Evolutionary conservation across 2,797 vertebrate genomes (phyloP), one percentile per base, ranked within the genome.

Genomic region (Selene dorsalis): DNA sequence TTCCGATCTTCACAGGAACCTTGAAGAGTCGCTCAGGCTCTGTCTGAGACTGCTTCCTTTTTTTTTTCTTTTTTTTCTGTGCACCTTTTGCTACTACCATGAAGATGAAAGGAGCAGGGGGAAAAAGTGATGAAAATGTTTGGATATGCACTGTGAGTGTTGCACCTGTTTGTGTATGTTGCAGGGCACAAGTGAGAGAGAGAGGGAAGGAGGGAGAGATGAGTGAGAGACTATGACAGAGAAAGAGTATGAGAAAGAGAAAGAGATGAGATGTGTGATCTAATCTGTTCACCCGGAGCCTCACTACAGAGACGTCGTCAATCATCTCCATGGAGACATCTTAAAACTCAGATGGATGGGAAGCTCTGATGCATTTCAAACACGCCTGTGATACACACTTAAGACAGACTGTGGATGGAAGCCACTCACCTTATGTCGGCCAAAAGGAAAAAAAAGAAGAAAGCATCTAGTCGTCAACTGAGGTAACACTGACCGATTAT

Each of bases 201-300:
- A 6, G 58, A 43, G 71, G 43, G 32, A n/a, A 52, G 59, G 20
- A 30, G 47, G 14, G 48, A 5, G 56, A 38, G 32, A 70, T 12
- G 67, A 59, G 55, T 50, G 67, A 55, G 63, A 57, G 68, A 69
- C 48, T 35, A 62, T 30, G 73, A 75, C 60, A 62, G 69, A 76
- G 68, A 68, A 39, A 83, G 57, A 79, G 79, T 83, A 83, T 8
- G 78, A 87, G 80, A 79, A 75, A 72, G 80, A 82, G 79, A 82
- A 81, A 83, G 75, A 82, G 84, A 90, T 81, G 88, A 89, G 90
- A 92, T 93, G 91, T 93, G 89, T 80, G 89, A 92, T 91, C 86
- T 92, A 86, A 90, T 91, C 88, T 84, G 84, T 84, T 89, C 88
- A 88, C 79, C 75, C 63, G 62, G 80, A 72, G 84, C 81, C 76